Evolutionary conservation across 2,888 invertebrate species (phyloP).

Genomic region (Tanytarsus gracilentus): DNA sequence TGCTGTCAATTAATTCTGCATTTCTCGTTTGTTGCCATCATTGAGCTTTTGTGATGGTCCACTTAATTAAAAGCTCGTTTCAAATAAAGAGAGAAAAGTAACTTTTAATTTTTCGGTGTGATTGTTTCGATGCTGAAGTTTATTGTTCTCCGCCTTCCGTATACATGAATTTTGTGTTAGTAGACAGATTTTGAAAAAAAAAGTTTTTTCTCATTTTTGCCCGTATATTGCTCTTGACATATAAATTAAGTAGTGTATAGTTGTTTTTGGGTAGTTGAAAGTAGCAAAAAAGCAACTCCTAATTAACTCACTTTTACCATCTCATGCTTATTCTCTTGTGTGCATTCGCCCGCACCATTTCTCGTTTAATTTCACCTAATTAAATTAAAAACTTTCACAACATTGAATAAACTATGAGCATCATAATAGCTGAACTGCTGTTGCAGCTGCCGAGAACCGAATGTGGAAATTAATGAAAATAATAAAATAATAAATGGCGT

Average conservation of each 20-base stretch:
- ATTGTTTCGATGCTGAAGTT: background rate
- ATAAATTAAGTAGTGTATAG: background rate
- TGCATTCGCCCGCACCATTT: constrained; percentile 4
- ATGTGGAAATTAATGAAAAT: constrained; percentile 3
- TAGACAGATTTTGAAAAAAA: background rate
- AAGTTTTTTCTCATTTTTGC: background rate
- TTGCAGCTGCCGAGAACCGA: constrained; percentile 1
- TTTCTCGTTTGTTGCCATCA: no score
- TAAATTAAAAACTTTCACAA: constrained; percentile 27
- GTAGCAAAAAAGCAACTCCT: no score
- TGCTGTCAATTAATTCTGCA: no score
- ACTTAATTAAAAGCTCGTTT: no score
- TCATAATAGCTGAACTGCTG: no score
- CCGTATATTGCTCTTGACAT: background rate
- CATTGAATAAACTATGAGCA: constrained; percentile 23
- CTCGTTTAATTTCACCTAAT: constrained; percentile 27
- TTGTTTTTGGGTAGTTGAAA: background rate
- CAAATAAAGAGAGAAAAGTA: no score
- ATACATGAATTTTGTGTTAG: constrained; percentile 10
- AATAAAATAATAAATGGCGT: constrained; percentile 20
- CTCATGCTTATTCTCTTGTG: background rate
- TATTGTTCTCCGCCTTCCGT: background rate
- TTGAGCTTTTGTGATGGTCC: no score
- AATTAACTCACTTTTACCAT: background rate
- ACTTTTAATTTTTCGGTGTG: no score